Percentiles rank a stretch among this genome's conserved stretches.
Conservation (phyloP, 1,140 invertebrate genomes). For the Trichonephila clavata region DNA sequence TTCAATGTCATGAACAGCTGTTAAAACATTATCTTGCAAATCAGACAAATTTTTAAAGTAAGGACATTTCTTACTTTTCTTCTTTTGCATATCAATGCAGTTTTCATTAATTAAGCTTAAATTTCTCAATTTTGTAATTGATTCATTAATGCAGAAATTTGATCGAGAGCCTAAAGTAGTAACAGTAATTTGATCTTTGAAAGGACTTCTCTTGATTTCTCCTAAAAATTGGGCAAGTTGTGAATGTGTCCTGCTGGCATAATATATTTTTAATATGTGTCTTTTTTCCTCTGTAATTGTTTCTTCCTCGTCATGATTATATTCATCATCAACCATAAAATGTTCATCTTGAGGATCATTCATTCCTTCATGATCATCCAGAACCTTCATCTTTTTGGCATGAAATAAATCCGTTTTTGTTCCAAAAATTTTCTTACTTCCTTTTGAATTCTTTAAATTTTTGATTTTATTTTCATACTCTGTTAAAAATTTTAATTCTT, state of each 20-base stretch:
- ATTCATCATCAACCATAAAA: slow-evolving; percentile 81
- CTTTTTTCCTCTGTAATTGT: slow-evolving; percentile 81
- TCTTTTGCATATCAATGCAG: slow-evolving; percentile 93
- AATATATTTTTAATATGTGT: slow-evolving; percentile 86
- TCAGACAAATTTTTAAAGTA: slow-evolving; percentile 85
- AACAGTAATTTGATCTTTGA: slow-evolving; percentile 87
- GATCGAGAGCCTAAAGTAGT: slow-evolving; percentile 94
- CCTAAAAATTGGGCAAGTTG: slow-evolving; percentile 96
- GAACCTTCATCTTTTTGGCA: slow-evolving; percentile 79
- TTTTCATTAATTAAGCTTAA: slow-evolving; percentile 95
- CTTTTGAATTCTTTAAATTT: slow-evolving; percentile 80
- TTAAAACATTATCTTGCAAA: slow-evolving; percentile 84
- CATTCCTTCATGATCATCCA: slow-evolving; percentile 78
- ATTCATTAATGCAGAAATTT: slow-evolving; percentile 94
- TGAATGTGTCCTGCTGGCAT: slow-evolving; percentile 97
- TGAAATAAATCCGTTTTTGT: background rate
- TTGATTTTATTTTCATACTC: slow-evolving; percentile 80
- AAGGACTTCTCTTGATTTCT: slow-evolving; percentile 93
- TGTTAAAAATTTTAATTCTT: slow-evolving; percentile 81
- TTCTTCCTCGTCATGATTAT: slow-evolving; percentile 80
- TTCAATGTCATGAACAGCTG: slow-evolving; percentile 92
- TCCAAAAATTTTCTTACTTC: slow-evolving; percentile 79
- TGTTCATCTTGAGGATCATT: slow-evolving; percentile 80
- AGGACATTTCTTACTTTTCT: slow-evolving; percentile 85
- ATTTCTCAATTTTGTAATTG: slow-evolving; percentile 89